A percentile compares a stretch with the other conserved stretches of the same genome.
These are phyloP conservation scores for Antennarius maculatus DNA, from an alignment of 2,797 vertebrate species.

Conservation along the genomic window DNA sequence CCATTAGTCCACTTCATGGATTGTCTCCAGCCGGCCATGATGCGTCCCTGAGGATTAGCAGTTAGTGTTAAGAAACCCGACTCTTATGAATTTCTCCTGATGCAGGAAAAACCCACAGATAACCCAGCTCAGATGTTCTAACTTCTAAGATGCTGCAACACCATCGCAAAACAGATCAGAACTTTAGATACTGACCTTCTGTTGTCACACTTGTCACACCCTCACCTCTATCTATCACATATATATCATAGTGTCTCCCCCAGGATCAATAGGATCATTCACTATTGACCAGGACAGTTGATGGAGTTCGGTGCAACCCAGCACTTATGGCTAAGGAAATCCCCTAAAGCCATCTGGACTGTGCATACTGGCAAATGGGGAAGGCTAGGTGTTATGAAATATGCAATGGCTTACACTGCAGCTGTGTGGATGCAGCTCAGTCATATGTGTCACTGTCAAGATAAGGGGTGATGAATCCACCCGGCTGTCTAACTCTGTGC, in stretches of 20 bases:
- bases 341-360: conserved; percentile 40
- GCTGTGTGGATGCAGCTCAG: conserved; percentile 27
- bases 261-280: conserved; percentile 24
- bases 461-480: conserved; percentile 47
- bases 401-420: conserved; percentile 39
- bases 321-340: conserved; percentile 50
- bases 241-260: conserved; percentile 17
- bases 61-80: neutral
- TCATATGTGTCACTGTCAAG: conserved; percentile 51
- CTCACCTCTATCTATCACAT: conserved; percentile 39
- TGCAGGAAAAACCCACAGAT: neutral
- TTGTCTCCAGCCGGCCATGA: too few relatives aligned
- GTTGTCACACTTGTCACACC: conserved; percentile 34
- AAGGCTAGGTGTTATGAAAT: conserved; percentile 42
- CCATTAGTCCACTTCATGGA: neutral
- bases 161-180: conserved; percentile 9
- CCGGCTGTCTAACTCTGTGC: conserved; percentile 24
- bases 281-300: conserved; percentile 31
- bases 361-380: conserved; percentile 44
- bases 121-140: neutral
- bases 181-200: conserved; percentile 53
- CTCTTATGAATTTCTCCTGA: conserved; percentile 2
- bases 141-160: conserved; percentile 11
- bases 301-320: conserved; percentile 26
- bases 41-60: too few relatives aligned